Percentiles rank a stretch among this genome's conserved stretches.
These are phyloP conservation scores for Drosophila repleta DNA, from an alignment of 1,140 invertebrate species.

Conservation along the genomic window DNA sequence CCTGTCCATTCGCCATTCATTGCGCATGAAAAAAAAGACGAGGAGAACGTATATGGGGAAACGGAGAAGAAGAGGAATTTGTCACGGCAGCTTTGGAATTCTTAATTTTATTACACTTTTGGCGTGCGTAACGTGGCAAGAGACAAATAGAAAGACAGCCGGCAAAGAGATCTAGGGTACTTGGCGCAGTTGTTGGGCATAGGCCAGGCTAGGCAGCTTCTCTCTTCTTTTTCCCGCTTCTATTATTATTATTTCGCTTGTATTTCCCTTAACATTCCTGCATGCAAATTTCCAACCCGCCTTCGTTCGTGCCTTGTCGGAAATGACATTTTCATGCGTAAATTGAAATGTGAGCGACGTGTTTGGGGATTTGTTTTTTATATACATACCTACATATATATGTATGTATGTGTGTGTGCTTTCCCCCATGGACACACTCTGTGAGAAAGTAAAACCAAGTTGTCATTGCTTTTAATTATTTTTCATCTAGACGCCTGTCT, in stretches of 20 bases:
- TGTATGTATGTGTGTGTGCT: conserved; percentile 12
- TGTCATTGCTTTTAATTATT: conserved; percentile 80
- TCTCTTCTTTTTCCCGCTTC: conserved; percentile 32
- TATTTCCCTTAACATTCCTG: conserved; percentile 58
- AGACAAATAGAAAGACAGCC: conserved; percentile 49
- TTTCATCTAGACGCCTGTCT: conserved; percentile 55
- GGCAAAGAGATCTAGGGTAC: conserved; percentile 8
- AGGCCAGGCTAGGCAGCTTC: conserved; percentile 43
- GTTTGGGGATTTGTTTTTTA: conserved; percentile 70
- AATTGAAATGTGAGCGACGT: conserved; percentile 83
- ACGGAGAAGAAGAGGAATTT: conserved; percentile 62
- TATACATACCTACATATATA: not conserved
- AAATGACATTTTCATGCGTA: conserved; percentile 83
- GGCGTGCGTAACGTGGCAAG: conserved; percentile 58
- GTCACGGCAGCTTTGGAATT: conserved; percentile 83
- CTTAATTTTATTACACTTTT: conserved; percentile 83
- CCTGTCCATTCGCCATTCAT: conserved; percentile 56
- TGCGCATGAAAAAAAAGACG: conserved; percentile 39
- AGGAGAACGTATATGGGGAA: not conserved
- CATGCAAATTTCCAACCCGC: conserved; percentile 75
- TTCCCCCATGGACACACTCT: conserved; percentile 7
- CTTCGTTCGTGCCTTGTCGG: conserved; percentile 55
- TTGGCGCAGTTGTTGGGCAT: conserved; percentile 40
- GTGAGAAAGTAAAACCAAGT: conserved; percentile 61
- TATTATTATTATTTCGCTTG: conserved; percentile 14